Evolutionary conservation across 2,797 vertebrate species (phyloP), one percentile per base, ranked within the genome.

Genomic region (Malacoctenus gilli): DNA sequence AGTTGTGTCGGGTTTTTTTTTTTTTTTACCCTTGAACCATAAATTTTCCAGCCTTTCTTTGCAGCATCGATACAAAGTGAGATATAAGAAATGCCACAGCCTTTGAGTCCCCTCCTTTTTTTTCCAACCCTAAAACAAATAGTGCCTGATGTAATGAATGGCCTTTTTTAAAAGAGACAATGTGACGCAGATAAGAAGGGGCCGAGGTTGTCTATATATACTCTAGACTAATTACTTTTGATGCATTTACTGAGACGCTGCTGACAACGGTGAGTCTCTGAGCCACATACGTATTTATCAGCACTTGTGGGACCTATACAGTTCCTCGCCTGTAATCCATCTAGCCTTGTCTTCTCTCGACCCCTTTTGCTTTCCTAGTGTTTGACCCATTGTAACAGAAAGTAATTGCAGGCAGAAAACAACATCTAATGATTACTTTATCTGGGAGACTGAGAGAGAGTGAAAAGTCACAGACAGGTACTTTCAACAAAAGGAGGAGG

Each of bases 381-480:
- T 89, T 87, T 91, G 90, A 93, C 90, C 90, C 82, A 82, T 89
- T 86, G 89, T 87, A 89, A 87, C 87, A 50, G 77, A 91, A 92
- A 92, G 92, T 92, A 92, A 93, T 92, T 92, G 92, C 77, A 68
- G 85, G 82, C 85, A 89, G 89, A 92, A 91, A 92, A 92, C 90
- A 91, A 90, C 90, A 91, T 93, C 89, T 92, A 93, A 92, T 92
- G 91, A 92, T 93, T 92, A 88, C 89, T 92, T 91, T 91, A 92
- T 92, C 89, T 83, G 59, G 81, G 85, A 82, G 83, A 81, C 80
- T 83, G 85, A 84, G 80, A 85, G 82, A 89, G 84, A 83, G 87
- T 78, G 86, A 86, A 90, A 91, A 92, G 89, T 92, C 91, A 89
- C 85, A 90, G 91, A 89, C 88, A 89, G 89, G 88, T 92, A 89